Evolutionary conservation across 2,113 vertebrate genomes (phyloP).

Genomic region (Oncorhynchus clarkii): DNA sequence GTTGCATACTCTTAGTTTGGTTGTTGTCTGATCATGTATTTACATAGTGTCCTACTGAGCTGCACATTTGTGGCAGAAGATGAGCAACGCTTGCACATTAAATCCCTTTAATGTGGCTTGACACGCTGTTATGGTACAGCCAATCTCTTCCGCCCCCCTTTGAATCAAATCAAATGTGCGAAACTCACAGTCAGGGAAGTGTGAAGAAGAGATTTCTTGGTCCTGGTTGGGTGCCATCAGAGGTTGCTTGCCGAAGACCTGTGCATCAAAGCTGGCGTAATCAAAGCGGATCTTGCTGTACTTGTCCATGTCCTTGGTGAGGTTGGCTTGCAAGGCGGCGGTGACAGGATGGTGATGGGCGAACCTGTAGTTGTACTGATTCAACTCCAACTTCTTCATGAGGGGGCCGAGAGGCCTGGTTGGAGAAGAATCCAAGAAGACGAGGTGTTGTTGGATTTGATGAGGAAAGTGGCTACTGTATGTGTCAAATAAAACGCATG

Average conservation of each 20-base stretch:
- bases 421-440: conserved; percentile 6
- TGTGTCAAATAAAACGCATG: too few relatives aligned
- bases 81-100: background rate
- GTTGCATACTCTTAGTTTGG: background rate
- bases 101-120: conserved; percentile 3
- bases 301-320: conserved; percentile 90
- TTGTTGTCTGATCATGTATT: background rate
- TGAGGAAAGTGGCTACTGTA: too few relatives aligned
- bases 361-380: conserved; percentile 85
- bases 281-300: conserved; percentile 94
- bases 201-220: conserved; percentile 72
- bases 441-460: background rate
- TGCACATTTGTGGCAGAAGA: background rate
- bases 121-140: conserved; percentile 9
- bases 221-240: conserved; percentile 78
- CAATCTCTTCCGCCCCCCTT: background rate
- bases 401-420: conserved; percentile 82
- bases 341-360: conserved; percentile 80
- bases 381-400: conserved; percentile 86
- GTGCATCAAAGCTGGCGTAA: conserved; percentile 98
- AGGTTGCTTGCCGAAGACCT: conserved; percentile 95
- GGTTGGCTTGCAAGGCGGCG: conserved; percentile 79
- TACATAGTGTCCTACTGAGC: background rate
- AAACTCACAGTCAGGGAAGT: conserved; percentile 85
- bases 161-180: conserved; percentile 14